A percentile compares a stretch with the other conserved stretches of the same genome.
phyloP scores from a whole-genome alignment of 2,797 vertebrate genomes.

The Epinephelus malabaricus region DNA sequence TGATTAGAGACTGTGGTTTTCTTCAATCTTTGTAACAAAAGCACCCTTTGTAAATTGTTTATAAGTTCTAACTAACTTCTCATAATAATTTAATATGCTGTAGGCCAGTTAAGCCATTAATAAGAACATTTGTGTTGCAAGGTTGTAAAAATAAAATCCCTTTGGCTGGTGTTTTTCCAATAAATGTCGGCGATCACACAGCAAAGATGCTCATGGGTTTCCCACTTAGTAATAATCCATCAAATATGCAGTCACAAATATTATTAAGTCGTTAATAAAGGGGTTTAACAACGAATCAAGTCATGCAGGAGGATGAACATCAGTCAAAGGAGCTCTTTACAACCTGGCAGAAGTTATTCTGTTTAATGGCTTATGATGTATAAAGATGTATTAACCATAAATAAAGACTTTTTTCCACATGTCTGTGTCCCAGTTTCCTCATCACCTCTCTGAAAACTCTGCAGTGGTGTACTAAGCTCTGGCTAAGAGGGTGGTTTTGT shows the following conservation, averaged over 20 bases:
- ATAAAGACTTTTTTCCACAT: not conserved
- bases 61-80: not conserved
- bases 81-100: not conserved
- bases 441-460: conserved; percentile 32
- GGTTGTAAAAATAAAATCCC: not conserved
- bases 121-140: not conserved
- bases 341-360: not conserved
- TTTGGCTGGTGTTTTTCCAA: not conserved
- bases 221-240: not conserved
- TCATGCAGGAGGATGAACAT: not conserved
- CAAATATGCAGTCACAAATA: not conserved
- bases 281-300: not conserved
- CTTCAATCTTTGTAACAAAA: not conserved
- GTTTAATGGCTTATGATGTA: not conserved
- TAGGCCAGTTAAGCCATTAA: not conserved
- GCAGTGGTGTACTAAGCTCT: conserved; percentile 65
- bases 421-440: not conserved
- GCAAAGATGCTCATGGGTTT: not conserved
- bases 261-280: not conserved
- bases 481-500: conserved; percentile 74
- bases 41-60: not conserved
- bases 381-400: not conserved
- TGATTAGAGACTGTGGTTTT: not conserved
- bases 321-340: not conserved
- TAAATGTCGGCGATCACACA: not conserved